Evolutionary conservation across 2,797 vertebrate genomes (phyloP), one percentile per base, ranked within the genome.

Genomic region (Australoheros facetus): DNA sequence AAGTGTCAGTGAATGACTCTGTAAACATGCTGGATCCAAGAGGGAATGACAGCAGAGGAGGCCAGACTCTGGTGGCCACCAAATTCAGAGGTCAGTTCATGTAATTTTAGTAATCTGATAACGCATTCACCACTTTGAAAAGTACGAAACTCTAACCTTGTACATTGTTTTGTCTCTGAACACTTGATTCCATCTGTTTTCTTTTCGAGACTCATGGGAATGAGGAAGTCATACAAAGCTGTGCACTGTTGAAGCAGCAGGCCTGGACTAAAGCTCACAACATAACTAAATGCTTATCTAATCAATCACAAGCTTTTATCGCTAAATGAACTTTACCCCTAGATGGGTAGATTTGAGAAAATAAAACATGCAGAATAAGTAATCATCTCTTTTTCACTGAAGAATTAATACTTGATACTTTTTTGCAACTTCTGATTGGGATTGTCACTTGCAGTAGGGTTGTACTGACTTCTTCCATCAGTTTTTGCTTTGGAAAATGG

Each of bases 11-110:
- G 11, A 26, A 58, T 42, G 28, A 76, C 8, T 28, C 19, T 1
- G 56, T 37, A 1, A 73, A 59, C 60, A 90, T 91, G 86, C 13
- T 89, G 72, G 84, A 83, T 56, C 73, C 64, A 7, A 71, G 34
- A 76, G 39, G 28, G 54, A 73, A 17, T 5, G 72, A 84, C 17
- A 42, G 4, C 74, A 57, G 54, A 51, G 51, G 58, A 58, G 2
- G 8, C 23, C 57, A 54, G 14, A 12, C 45, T 5, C 7, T 51
- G 14, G 7, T 75, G 23, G 7, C 10, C 56, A 19, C 12, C 45
- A 23, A 19, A 66, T 71, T 70, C 62, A 54, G 30, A 64, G 85
- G 89, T 91, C 13, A 56, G 83, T 81, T n/a, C 23, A 2, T 28
- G 16, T 23, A 2, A 6, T 56, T 3, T 7, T 14, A 12, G 62